A percentile compares a stretch with the other conserved stretches of the same genome.
Evolutionary conservation across 2,797 vertebrate genomes (phyloP).

Genomic region (Pipistrellus pygmaeus): DNA sequence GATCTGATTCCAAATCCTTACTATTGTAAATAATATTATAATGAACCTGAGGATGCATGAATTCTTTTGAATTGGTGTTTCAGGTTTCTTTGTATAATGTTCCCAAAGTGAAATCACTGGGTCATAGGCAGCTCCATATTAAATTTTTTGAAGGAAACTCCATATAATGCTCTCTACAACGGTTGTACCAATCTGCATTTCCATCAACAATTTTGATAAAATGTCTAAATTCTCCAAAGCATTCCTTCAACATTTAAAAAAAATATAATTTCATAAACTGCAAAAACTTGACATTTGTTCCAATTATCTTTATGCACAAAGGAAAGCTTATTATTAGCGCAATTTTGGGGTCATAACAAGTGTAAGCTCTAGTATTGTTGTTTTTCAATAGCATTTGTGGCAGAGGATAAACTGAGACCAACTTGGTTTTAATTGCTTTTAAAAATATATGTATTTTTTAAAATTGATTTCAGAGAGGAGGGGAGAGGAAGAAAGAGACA

Average conservation of each 20-base stretch:
- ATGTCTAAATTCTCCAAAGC: conserved; percentile 6
- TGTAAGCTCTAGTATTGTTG: not conserved
- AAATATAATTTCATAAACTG: conserved; percentile 1
- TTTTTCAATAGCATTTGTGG: not conserved
- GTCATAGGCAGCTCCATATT: not conserved
- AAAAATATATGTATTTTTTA: too few relatives aligned
- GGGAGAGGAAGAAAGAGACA: too few relatives aligned
- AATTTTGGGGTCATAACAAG: not conserved
- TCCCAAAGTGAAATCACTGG: not conserved
- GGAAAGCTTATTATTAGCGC: not conserved
- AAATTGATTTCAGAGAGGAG: too few relatives aligned
- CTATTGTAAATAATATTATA: not conserved
- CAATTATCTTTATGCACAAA: conserved; percentile 26
- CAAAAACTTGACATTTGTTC: conserved; percentile 20
- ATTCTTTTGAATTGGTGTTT: not conserved
- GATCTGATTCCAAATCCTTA: not conserved
- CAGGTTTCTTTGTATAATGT: not conserved
- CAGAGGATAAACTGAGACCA: not conserved
- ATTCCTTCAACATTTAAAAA: not conserved
- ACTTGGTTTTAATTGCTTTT: conserved; percentile 43
- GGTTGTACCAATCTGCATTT: not conserved
- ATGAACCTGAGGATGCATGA: not conserved
- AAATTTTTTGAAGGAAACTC: not conserved
- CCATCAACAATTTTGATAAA: conserved; percentile 8
- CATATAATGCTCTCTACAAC: not conserved